These are phyloP conservation scores for Allacma fusca DNA, from an alignment of 2,888 invertebrate species.

Conservation along the genomic window DNA sequence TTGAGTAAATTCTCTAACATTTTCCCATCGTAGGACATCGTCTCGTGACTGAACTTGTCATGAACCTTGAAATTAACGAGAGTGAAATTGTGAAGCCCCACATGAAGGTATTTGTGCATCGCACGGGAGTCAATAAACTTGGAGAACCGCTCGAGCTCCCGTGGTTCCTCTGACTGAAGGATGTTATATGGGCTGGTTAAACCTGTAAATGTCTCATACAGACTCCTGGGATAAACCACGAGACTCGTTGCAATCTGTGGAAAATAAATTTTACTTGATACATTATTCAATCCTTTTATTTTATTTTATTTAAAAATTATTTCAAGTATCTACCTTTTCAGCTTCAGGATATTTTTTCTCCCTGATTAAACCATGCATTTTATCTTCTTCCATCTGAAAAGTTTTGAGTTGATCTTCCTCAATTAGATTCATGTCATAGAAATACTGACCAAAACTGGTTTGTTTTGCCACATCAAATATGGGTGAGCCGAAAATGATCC, in stretches of 20 bases:
- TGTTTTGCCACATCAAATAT: conserved; percentile 80
- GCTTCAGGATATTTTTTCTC: conserved; percentile 73
- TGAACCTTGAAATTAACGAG: neutral
- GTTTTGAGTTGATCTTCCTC: conserved; percentile 71
- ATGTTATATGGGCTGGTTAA: neutral
- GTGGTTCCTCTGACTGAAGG: neutral
- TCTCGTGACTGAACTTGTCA: neutral
- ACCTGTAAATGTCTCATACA: neutral
- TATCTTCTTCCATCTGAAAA: conserved; percentile 42
- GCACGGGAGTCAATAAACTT: neutral
- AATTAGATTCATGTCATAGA: conserved; percentile 78
- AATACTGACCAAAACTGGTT: conserved; percentile 77
- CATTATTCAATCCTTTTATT: neutral
- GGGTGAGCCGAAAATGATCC: conserved; percentile 74
- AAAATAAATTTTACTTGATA: neutral
- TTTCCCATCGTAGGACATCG: neutral
- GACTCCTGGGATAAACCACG: neutral
- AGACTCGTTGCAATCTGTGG: neutral
- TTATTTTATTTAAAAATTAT: neutral
- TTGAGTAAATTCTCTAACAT: conserved; percentile 74
- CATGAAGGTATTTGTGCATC: conserved; percentile 1
- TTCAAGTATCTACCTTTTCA: conserved; percentile 69
- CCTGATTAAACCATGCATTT: conserved; percentile 72
- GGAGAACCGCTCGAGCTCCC: neutral
- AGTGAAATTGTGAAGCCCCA: conserved; percentile 1